Conservation (phyloP, 2,888 invertebrate genomes). For the Nomada goodeniana region DNA sequence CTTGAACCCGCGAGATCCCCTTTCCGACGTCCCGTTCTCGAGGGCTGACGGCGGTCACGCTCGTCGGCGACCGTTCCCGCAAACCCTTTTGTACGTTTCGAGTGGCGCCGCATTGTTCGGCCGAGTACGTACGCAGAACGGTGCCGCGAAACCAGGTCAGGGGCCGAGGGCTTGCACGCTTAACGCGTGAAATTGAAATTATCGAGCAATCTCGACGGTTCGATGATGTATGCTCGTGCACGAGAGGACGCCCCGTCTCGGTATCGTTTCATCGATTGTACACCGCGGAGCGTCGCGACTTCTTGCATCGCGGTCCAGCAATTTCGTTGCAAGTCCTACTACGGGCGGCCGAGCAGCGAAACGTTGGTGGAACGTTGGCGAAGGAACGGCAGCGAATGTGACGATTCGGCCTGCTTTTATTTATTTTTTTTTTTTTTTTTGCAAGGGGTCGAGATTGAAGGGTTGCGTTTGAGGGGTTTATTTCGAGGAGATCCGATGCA, state of each 20-base stretch:
- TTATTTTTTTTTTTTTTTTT: no score
- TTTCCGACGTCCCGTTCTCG: conserved; percentile 34
- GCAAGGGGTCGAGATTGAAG: no score
- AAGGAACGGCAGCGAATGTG: no score
- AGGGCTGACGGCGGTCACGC: conserved; percentile 60
- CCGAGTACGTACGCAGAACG: conserved; percentile 65
- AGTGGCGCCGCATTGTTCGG: conserved; percentile 67
- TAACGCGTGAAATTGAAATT: conserved; percentile 79
- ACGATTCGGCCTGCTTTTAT: no score
- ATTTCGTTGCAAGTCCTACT: not conserved
- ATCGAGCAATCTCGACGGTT: conserved; percentile 78
- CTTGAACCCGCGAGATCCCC: conserved; percentile 32
- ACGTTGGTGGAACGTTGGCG: no score
- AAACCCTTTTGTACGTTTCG: conserved; percentile 64
- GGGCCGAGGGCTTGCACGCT: conserved; percentile 73
- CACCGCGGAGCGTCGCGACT: conserved; percentile 28
- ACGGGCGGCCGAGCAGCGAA: not conserved
- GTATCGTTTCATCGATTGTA: conserved; percentile 51
- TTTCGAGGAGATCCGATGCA: no score
- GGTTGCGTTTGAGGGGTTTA: no score
- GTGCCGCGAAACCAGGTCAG: conserved; percentile 76
- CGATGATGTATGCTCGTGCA: conserved; percentile 64
- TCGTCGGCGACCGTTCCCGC: conserved; percentile 60
- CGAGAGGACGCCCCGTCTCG: conserved; percentile 47
- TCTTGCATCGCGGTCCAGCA: conserved; percentile 1